Percentiles rank a stretch among this genome's conserved stretches.
These are phyloP conservation scores for Rissa tridactyla DNA, from an alignment of 2,113 vertebrate species.

Conservation along the genomic window DNA sequence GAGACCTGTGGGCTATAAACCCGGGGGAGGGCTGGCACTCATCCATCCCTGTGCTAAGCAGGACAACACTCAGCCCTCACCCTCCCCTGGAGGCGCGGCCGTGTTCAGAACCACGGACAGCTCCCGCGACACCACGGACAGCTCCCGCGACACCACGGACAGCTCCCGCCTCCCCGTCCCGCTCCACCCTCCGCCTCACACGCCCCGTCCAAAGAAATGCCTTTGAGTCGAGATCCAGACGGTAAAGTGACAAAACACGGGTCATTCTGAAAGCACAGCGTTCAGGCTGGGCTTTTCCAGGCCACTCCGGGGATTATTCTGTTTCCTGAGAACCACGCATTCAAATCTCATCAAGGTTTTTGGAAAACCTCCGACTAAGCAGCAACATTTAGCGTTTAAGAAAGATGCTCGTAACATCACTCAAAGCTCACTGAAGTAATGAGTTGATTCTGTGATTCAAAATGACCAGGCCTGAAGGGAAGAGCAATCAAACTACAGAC, in stretches of 20 bases:
- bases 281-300: neutral
- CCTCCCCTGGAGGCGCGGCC: accelerated
- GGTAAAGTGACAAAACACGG: neutral
- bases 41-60: accelerated
- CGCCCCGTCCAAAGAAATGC: neutral
- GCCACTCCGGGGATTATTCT: neutral
- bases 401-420: neutral
- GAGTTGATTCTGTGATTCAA: neutral
- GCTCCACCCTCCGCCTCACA: accelerated
- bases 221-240: neutral
- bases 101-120: neutral
- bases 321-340: neutral
- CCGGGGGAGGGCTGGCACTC: neutral
- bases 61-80: accelerated
- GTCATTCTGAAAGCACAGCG: neutral
- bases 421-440: neutral
- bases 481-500: neutral
- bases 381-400: neutral
- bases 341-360: neutral
- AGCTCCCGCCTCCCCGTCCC: accelerated
- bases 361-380: neutral
- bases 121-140: neutral
- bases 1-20: neutral
- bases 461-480: neutral
- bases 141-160: neutral